Conservation (phyloP, 2,888 invertebrate genomes). For the Cephus pygmeus region DNA sequence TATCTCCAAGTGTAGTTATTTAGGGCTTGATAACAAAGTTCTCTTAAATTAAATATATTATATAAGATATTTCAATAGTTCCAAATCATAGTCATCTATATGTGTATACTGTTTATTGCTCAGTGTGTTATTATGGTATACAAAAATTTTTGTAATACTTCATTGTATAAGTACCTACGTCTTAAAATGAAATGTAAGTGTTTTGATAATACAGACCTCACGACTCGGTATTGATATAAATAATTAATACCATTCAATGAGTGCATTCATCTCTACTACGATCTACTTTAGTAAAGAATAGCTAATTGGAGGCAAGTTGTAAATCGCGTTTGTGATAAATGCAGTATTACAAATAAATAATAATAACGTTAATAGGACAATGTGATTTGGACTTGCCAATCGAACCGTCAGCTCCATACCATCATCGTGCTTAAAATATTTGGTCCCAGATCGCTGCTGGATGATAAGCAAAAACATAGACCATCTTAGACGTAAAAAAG, state of each 20-base stretch:
- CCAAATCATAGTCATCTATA: background rate
- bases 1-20: background rate
- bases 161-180: background rate
- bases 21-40: background rate
- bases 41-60: background rate
- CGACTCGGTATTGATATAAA: background rate
- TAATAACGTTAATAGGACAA: background rate
- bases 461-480: conserved; percentile 1
- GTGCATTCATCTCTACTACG: background rate
- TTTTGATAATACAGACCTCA: background rate
- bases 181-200: background rate
- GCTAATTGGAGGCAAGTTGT: background rate
- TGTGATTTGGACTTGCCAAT: background rate
- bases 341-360: background rate
- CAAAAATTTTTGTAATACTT: conserved; percentile 30
- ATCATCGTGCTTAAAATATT: conserved; percentile 6
- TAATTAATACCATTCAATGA: background rate
- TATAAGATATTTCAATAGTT: background rate
- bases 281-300: background rate
- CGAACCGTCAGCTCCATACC: background rate
- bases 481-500: conserved; percentile 87
- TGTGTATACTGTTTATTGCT: conserved; percentile 29
- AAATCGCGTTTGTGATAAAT: background rate
- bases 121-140: conserved; percentile 40
- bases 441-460: conserved; percentile 17